Base-by-base conservation (phyloP, 1,140 invertebrate species). In the Saccostrea echinata region DNA sequence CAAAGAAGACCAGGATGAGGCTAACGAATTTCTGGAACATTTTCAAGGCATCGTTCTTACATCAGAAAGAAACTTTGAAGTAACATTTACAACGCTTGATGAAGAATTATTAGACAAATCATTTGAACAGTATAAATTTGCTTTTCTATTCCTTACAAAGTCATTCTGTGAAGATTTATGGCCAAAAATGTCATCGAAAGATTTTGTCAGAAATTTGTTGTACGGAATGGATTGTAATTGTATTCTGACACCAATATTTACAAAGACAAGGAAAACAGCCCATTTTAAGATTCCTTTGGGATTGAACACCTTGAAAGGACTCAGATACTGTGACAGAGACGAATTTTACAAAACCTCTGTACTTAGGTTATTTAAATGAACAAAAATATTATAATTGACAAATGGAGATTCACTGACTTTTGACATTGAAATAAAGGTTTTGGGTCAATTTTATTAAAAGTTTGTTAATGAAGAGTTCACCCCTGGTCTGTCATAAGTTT, bases 141-240 rank as follows among this genome's bases (percentile, higher is more conserved):
- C 27, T 1, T 76, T 76, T 76, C 68, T 76, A 11, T 76, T 76
- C 68, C 24, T 76, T 9, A 76, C 68, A 30, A 76, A 33, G 13
- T 76, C 68, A 3, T 76, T 76, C 30, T 76, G 68, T 30, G 68
- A 76, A 76, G 68, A 76, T 27, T 76, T 13, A 24, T 76, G 68
- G 68, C 68, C 68, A 3, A 76, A 1, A 76, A 13, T 76, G 3
- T 76, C 68, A 30, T 27, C 9, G 16, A 2, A 30, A 27, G 30
- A 16, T 0, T 11, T 33, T 30, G 18, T 76, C 24, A 33, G 68
- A 76, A 76, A 76, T 30, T 13, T 30, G 27, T 76, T 76, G 16
- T 76, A 76, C 11, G 68, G 68, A 13, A 33, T 6, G 1, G 68
- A 30, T 16, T 12, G 24, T 76, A 11, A 4, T 12, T 13, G 68